phyloP scores from a whole-genome alignment of 2,113 vertebrate species.

The Desmodus rotundus region DNA sequence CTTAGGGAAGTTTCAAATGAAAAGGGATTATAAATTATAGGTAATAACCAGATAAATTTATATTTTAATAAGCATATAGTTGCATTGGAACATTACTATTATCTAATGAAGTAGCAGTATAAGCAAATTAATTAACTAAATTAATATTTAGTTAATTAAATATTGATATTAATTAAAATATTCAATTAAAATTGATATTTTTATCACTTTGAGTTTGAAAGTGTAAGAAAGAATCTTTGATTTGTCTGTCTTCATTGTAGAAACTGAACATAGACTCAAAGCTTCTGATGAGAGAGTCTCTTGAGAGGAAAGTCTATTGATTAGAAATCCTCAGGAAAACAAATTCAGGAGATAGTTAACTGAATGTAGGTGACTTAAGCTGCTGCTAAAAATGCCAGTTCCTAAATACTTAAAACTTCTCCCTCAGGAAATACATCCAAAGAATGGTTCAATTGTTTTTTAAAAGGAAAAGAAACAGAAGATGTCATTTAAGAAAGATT shows the following conservation, averaged over 20 bases:
- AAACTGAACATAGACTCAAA: not conserved
- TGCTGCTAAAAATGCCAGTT: not conserved
- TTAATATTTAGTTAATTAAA: no score
- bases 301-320: not conserved
- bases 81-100: not conserved
- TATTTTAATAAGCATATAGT: not conserved
- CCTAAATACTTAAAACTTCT: not conserved
- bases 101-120: not conserved
- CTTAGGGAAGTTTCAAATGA: not conserved
- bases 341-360: not conserved
- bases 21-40: not conserved
- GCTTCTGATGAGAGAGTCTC: not conserved
- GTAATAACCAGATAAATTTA: not conserved
- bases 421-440: not conserved
- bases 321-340: constrained; percentile 13
- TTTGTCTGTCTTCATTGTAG: not conserved
- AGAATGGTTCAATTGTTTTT: not conserved
- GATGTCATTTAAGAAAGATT: not conserved
- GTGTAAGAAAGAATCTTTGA: not conserved
- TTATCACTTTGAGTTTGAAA: not conserved
- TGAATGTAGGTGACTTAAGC: not conserved
- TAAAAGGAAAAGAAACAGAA: not conserved
- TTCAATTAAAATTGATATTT: no score
- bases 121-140: no score
- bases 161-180: no score